These are phyloP conservation scores for Drosophila tanythrix DNA, from an alignment of 2,888 invertebrate species.

Conservation along the genomic window DNA sequence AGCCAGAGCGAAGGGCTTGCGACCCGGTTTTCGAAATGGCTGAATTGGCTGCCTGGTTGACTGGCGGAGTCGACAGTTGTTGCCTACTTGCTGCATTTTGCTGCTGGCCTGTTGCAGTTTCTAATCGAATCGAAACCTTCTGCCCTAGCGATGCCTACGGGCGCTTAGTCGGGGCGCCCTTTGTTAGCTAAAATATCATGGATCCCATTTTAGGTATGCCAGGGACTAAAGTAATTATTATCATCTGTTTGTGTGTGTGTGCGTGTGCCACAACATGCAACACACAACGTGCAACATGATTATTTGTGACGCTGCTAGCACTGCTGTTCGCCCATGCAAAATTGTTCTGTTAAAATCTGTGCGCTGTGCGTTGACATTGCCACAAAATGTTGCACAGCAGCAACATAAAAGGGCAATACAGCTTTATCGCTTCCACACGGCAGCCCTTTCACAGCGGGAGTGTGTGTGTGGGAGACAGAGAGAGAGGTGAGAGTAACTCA, in stretches of 20 bases:
- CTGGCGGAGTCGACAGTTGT: conserved; percentile 13
- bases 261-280: conserved; percentile 44
- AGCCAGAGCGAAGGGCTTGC: conserved; percentile 49
- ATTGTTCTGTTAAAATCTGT: conserved; percentile 83
- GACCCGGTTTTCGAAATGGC: conserved; percentile 52
- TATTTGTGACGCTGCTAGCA: conserved; percentile 8
- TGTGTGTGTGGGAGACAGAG: neutral
- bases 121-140: conserved; percentile 85
- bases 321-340: conserved; percentile 70
- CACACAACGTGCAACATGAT: conserved; percentile 66
- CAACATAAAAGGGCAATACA: conserved; percentile 3
- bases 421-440: conserved; percentile 34
- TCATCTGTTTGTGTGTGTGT: conserved; percentile 16
- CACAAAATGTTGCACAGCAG: conserved; percentile 78
- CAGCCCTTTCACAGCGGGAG: conserved; percentile 22
- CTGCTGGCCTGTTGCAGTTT: conserved; percentile 83
- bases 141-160: conserved; percentile 80
- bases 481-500: conserved; percentile 10
- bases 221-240: conserved; percentile 32
- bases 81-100: conserved; percentile 70
- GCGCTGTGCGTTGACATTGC: conserved; percentile 56
- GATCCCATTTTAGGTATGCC: conserved; percentile 24
- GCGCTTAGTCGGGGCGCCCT: conserved; percentile 57
- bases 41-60: conserved; percentile 23
- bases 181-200: conserved; percentile 73